Conservation (phyloP, 2,797 vertebrate species). For the Linurgus olivaceus region DNA sequence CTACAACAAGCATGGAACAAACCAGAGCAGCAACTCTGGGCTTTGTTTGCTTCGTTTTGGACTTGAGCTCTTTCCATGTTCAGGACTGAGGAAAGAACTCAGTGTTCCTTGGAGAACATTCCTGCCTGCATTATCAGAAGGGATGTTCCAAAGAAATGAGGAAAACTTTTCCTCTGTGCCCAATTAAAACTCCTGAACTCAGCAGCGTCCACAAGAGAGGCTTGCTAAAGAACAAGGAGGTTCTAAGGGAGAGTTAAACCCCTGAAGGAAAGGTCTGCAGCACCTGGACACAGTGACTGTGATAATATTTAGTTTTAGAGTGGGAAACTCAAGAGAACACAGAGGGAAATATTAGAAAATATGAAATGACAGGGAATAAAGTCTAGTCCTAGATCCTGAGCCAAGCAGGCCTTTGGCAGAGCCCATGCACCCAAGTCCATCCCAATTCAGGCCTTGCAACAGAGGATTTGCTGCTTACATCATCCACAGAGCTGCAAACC, state of each 20-base stretch:
- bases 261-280: not conserved
- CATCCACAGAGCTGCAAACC: not conserved
- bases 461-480: not conserved
- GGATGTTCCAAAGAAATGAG: not conserved
- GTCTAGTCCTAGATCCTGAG: not conserved
- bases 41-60: not conserved
- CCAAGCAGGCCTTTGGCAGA: not conserved
- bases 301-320: not conserved
- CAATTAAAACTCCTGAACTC: not conserved
- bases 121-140: not conserved
- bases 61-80: not conserved
- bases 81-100: not conserved
- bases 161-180: not conserved
- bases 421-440: not conserved
- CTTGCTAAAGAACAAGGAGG: not conserved
- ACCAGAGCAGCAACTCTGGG: not conserved
- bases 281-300: not conserved
- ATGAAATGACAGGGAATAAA: not conserved
- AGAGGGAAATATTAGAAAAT: not conserved
- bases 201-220: not conserved
- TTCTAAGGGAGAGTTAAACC: not conserved
- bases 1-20: not conserved
- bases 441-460: not conserved
- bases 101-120: not conserved
- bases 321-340: not conserved